Evolutionary conservation across 2,888 invertebrate genomes (phyloP).

Genomic region (Tachina lurida): DNA sequence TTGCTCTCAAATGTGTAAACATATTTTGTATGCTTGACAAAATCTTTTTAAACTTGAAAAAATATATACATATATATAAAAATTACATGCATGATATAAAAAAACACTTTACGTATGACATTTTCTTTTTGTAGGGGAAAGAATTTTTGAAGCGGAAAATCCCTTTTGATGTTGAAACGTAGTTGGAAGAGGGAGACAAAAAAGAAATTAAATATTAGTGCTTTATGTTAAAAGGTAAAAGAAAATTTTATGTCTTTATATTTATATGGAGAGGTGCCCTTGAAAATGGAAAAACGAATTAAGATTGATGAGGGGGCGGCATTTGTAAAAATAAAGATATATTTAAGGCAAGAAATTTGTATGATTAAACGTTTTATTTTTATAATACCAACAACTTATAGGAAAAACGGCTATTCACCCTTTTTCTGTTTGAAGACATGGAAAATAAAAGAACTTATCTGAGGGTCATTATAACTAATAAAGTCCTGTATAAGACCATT

Average conservation of each 20-base stretch:
- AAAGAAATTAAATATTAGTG: neutral
- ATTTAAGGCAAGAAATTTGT: neutral
- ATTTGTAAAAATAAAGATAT: neutral
- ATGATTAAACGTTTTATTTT: no score
- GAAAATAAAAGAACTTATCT: no score
- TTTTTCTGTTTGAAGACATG: no score
- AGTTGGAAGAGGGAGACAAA: slow-evolving; percentile 1
- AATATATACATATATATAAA: neutral
- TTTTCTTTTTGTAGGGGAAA: slow-evolving; percentile 29
- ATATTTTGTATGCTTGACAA: slow-evolving; percentile 51
- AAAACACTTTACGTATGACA: slow-evolving; percentile 1
- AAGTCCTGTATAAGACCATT: no score
- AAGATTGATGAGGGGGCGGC: no score
- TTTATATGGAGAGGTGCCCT: neutral
- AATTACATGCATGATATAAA: neutral
- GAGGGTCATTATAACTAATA: no score
- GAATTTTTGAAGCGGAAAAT: slow-evolving; percentile 30
- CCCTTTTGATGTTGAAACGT: slow-evolving; percentile 41
- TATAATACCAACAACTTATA: no score
- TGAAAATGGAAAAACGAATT: neutral
- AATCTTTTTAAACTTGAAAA: slow-evolving; percentile 31
- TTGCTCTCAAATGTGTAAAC: slow-evolving; percentile 24
- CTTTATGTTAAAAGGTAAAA: neutral
- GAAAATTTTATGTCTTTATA: neutral
- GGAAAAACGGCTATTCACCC: no score